A percentile compares a stretch with the other conserved stretches of the same genome.
Conservation (phyloP, 2,113 vertebrate genomes). For the Grammomys dolichurus region DNA sequence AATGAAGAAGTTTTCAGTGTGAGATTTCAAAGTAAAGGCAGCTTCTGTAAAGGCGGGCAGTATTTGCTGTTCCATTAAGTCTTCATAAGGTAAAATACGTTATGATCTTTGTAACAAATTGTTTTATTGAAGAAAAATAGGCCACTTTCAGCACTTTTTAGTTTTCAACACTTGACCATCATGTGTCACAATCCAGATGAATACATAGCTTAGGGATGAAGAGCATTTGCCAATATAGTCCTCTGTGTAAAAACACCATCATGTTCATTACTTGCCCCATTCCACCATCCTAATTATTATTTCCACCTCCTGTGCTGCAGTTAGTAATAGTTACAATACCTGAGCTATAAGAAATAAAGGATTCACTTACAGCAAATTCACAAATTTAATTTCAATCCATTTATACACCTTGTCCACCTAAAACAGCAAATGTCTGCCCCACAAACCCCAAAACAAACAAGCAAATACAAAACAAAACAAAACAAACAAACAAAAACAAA, state of each 20-base stretch:
- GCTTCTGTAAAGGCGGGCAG: background rate
- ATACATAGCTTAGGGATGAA: background rate
- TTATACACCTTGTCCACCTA: constrained; percentile 9
- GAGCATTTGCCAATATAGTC: background rate
- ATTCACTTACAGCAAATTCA: constrained; percentile 70
- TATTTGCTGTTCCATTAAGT: background rate
- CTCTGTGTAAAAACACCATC: background rate
- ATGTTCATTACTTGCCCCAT: constrained; percentile 30
- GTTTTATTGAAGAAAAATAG: constrained; percentile 64
- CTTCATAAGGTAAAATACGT: constrained; percentile 16
- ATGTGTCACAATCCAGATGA: constrained; percentile 7
- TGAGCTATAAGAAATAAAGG: constrained; percentile 69
- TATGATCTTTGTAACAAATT: constrained; percentile 40
- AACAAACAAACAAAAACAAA: background rate
- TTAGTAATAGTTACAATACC: constrained; percentile 56
- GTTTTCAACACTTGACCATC: constrained; percentile 11
- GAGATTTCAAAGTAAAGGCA: background rate
- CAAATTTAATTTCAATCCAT: constrained; percentile 59
- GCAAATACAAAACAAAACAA: background rate
- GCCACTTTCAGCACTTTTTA: constrained; percentile 48
- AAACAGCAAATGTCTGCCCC: constrained; percentile 34
- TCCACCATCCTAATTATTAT: constrained; percentile 27
- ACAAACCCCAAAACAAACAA: background rate
- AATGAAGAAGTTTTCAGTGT: background rate
- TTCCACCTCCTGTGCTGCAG: constrained; percentile 41